Evolutionary conservation across 2,113 vertebrate species (phyloP), one percentile per base, ranked within the genome.

Genomic region (Microtus montanus): DNA sequence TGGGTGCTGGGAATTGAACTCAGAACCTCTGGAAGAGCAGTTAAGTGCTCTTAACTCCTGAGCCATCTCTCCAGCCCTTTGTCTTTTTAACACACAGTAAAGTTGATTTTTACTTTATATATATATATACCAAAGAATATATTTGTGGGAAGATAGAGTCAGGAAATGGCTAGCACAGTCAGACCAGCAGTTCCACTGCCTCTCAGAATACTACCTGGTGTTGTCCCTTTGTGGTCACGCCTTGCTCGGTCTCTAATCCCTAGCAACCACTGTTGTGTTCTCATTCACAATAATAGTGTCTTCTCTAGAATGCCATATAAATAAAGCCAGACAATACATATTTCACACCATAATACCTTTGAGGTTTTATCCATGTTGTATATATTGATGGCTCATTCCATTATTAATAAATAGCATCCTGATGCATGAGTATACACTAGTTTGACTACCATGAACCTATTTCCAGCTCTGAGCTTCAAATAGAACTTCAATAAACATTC

Each of bases 231-330:
- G 28, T 77, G 58, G 78, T 70, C 68, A 89, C 2, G 26, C 10
- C 5, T 14, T 78, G 19, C 70, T 63, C 52, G 2, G 14, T 41
- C 35, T 33, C 78, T 78, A 68, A 41, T 71, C 24, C 73, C 44
- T 74, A 77, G 35, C 61, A 88, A 15, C 82, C 68, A 11, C 74
- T 66, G 61, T 61, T 80, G 41, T 77, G 17, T 86, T 83, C 61
- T 71, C 85, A 86, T 0, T 84, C 41, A 14, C 28, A 64, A 12
- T 47, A 41, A 52, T 84, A 78, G 61, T 35, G 5, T 77, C 91
- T 91, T 94, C 66, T 83, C 84, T 90, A 93, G 89, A 93, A 87
- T 63, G 64, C 41, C 70, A 5, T 77, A 9, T 84, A 79, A 91
- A 54, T 87, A 52, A 13, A 89, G 41, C 58, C 44, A 35, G 74